Conservation (phyloP, 1,140 invertebrate species). For the Phthorimaea operculella region DNA sequence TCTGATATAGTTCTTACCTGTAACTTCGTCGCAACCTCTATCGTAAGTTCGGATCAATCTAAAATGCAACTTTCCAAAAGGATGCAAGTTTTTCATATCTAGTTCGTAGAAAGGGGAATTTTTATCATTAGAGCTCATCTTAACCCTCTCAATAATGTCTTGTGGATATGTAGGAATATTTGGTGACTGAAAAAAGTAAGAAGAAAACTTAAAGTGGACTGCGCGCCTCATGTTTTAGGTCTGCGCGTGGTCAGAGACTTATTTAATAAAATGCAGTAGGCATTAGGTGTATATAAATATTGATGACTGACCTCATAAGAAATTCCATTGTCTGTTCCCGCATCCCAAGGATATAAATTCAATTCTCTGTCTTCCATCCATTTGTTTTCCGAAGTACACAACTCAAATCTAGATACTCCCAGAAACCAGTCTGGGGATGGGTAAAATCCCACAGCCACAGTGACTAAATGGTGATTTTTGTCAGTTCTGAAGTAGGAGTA, state of each 20-base stretch:
- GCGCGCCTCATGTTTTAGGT: too few relatives aligned
- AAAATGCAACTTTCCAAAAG: conserved; percentile 46
- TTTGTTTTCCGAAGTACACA: conserved; percentile 44
- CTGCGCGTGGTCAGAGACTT: too few relatives aligned
- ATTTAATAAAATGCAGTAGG: too few relatives aligned
- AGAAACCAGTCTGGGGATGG: conserved; percentile 60
- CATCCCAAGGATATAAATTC: conserved; percentile 52
- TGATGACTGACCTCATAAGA: conserved; percentile 55
- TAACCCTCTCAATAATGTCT: conserved; percentile 38
- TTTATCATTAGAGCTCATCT: conserved; percentile 53
- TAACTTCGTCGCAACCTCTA: conserved; percentile 34
- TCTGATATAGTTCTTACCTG: conserved; percentile 26
- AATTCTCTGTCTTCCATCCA: conserved; percentile 48
- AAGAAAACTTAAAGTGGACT: background rate
- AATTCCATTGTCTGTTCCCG: conserved; percentile 52
- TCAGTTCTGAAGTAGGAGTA: conserved; percentile 48
- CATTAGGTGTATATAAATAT: too few relatives aligned
- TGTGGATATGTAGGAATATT: conserved; percentile 50
- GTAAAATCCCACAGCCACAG: conserved; percentile 34
- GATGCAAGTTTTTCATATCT: conserved; percentile 51
- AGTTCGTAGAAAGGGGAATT: conserved; percentile 55
- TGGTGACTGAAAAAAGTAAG: conserved; percentile 35
- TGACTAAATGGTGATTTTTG: conserved; percentile 40
- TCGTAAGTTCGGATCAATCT: conserved; percentile 44
- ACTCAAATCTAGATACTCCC: conserved; percentile 47